Percentiles rank a stretch among this genome's conserved stretches.
Conservation (phyloP, 2,888 invertebrate genomes). For the Spodoptera picta region DNA sequence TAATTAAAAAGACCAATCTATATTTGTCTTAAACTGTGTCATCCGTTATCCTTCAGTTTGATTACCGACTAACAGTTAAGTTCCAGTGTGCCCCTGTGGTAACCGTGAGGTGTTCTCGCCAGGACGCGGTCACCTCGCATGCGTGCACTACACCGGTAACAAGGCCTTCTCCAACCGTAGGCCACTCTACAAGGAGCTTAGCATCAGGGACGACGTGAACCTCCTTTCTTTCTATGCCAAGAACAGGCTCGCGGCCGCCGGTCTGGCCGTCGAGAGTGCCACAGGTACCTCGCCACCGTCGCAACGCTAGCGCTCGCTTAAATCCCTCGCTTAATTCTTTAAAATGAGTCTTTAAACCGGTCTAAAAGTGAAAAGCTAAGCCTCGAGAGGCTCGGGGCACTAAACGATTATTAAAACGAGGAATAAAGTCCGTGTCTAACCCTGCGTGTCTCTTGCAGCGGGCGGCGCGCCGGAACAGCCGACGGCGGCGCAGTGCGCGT, state of each 20-base stretch:
- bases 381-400: conserved; percentile 67
- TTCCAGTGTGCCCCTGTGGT: conserved; percentile 80
- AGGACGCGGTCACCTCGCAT: conserved; percentile 95
- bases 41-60: conserved; percentile 57
- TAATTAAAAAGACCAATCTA: conserved; percentile 48
- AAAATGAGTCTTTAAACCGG: conserved; percentile 75
- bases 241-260: conserved; percentile 91
- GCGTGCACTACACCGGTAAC: conserved; percentile 94
- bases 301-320: conserved; percentile 81
- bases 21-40: conserved; percentile 44
- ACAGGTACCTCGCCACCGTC: conserved; percentile 83
- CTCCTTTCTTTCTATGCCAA: conserved; percentile 96
- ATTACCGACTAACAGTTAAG: conserved; percentile 77
- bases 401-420: conserved; percentile 70
- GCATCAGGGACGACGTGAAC: conserved; percentile 95
- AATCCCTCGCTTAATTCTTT: conserved; percentile 81
- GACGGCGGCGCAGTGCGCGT: conserved; percentile 89
- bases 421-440: conserved; percentile 87
- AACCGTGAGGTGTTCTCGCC: conserved; percentile 84
- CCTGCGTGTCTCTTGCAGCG: conserved; percentile 89
- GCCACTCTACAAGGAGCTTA: conserved; percentile 92
- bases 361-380: conserved; percentile 66
- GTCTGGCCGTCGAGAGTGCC: conserved; percentile 82
- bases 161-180: conserved; percentile 93
- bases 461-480: conserved; percentile 87